phyloP scores from a whole-genome alignment of 1,140 invertebrate species.

The Bombus polaris region DNA sequence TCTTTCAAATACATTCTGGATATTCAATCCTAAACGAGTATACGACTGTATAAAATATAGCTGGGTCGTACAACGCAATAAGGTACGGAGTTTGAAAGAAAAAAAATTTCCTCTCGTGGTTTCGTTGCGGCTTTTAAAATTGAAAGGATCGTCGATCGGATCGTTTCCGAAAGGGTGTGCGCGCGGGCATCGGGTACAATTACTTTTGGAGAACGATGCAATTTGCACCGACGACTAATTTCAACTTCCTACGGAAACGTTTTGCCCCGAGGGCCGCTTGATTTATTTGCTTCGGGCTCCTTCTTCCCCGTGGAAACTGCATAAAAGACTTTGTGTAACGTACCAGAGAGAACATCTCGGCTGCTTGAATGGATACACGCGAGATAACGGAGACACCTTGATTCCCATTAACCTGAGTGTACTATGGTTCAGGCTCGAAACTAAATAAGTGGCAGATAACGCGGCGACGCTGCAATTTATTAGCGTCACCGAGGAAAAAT shows the following conservation, averaged over 20 bases:
- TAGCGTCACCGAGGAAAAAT: conserved; percentile 24
- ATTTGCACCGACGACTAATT: conserved; percentile 43
- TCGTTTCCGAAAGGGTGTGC: background rate
- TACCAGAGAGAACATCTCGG: background rate
- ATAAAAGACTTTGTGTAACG: conserved; percentile 30
- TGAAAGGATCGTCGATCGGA: background rate
- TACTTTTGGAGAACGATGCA: conserved; percentile 28
- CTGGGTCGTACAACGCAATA: background rate
- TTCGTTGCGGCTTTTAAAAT: background rate
- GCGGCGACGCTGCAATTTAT: conserved; percentile 27
- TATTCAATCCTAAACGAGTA: background rate
- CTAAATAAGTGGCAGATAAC: conserved; percentile 39
- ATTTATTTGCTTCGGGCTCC: conserved; percentile 35
- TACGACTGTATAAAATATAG: no score
- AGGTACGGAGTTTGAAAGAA: background rate
- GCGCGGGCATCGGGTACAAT: conserved; percentile 14
- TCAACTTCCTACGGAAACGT: conserved; percentile 41
- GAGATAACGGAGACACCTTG: conserved; percentile 46
- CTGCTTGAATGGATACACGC: conserved; percentile 20
- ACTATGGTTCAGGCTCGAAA: background rate
- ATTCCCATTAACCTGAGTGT: conserved; percentile 38
- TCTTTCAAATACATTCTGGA: background rate
- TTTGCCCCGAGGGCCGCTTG: conserved; percentile 18
- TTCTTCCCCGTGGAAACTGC: conserved; percentile 15
- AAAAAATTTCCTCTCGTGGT: background rate